Evolutionary conservation across 2,113 vertebrate genomes (phyloP), one percentile per base, ranked within the genome.

Genomic region (Eolophus roseicapilla): DNA sequence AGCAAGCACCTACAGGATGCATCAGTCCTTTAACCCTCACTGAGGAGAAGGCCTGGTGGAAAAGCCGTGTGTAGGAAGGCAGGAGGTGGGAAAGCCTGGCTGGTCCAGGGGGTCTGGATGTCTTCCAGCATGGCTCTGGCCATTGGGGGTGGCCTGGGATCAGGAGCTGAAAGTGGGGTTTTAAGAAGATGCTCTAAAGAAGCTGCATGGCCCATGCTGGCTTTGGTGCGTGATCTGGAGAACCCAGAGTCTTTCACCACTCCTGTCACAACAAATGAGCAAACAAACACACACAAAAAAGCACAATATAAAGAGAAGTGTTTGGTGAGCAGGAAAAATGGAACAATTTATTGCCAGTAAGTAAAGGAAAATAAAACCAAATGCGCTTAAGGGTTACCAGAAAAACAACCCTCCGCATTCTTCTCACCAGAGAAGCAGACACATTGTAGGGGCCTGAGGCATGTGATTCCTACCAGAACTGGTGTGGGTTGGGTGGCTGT

Each of bases 151-250:
- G 5, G 41, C 43, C 57, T 91, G 85, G 69, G 64, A 47, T 18
- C 2, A 2, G 65, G 24, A 63, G 24, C 50, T 73, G 70, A 21
- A 79, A 49, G 31, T 10, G 31, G 29, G 17, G 9, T 43, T 79
- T 57, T 57, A 23, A 60, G 35, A 67, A 82, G 23, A 27, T 33
- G 41, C n/a, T 55, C 33, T 41, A n/a, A 63, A 59, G 41, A 68
- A 76, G 23, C 52, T 0, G 0, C 4, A 4, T 1, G 1, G 13
- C 35, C 41, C 3, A 1, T 57, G 62, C 19, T 18, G 81, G 27
- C 65, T 93, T 69, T 88, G 60, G 43, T 59, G 65, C 6, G 3
- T 76, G 63, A 82, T 46, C 33, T 43, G 7, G 4, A 7, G 2
- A 88, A 29, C 17, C 24, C 33, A 64, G 23, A 43, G 77, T 16